phyloP scores from a whole-genome alignment of 2,888 invertebrate genomes.

The Oscheius sp. region DNA sequence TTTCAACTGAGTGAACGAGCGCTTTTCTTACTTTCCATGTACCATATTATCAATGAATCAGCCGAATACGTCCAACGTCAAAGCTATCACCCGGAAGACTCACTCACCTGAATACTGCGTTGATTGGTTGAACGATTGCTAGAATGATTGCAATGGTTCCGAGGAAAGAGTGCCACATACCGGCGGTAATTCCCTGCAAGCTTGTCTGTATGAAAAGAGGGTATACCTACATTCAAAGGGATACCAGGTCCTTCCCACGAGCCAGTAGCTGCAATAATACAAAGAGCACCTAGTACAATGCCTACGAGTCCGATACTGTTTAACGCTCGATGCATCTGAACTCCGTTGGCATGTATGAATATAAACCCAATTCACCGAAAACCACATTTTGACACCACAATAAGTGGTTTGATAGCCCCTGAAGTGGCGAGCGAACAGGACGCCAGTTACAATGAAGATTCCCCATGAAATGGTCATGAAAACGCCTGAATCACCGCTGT shows the following conservation, averaged over 20 bases:
- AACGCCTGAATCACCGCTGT: constrained; percentile 36
- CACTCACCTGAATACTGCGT: constrained; percentile 20
- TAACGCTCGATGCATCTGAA: constrained; percentile 28
- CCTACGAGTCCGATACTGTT: constrained; percentile 15
- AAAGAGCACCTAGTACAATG: background rate
- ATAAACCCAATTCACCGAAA: constrained; percentile 39
- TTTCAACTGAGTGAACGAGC: no score
- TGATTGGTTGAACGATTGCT: constrained; percentile 20
- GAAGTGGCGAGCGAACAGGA: constrained; percentile 55
- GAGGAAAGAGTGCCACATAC: constrained; percentile 3
- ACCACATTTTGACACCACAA: constrained; percentile 55
- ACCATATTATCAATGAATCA: no score
- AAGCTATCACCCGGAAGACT: background rate
- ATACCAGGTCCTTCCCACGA: constrained; percentile 4
- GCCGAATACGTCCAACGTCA: no score
- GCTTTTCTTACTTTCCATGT: no score
- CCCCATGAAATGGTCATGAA: constrained; percentile 50
- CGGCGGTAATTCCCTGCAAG: background rate
- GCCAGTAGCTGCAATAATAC: constrained; percentile 2
- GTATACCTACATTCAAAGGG: background rate
- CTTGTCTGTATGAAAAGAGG: background rate
- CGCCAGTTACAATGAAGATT: constrained; percentile 52
- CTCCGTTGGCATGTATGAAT: background rate
- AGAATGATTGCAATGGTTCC: constrained; percentile 18
- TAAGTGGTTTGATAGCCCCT: constrained; percentile 48